Percentiles rank a stretch among this genome's conserved stretches.
phyloP scores from a whole-genome alignment of 2,888 invertebrate species.

The Iphiclides podalirius region DNA sequence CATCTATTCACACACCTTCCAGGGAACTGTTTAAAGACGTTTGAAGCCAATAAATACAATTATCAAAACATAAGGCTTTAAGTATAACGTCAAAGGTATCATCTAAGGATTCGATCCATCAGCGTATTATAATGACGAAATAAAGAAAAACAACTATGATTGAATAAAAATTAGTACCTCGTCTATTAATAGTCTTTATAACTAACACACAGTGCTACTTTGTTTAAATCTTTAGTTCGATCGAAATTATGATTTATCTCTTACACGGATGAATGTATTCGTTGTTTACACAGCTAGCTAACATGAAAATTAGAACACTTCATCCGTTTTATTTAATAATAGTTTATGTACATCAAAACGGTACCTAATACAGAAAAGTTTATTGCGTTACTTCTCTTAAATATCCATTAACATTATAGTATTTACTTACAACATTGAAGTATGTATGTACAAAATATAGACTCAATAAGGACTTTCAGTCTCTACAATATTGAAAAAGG shows the following conservation, averaged over 20 bases:
- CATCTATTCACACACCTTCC: slow-evolving; percentile 82
- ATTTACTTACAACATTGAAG: slow-evolving; percentile 75
- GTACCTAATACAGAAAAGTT: slow-evolving; percentile 72
- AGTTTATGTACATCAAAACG: slow-evolving; percentile 61
- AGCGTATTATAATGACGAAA: slow-evolving; percentile 9
- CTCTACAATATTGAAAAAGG: slow-evolving; percentile 60
- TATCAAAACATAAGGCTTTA: slow-evolving; percentile 14
- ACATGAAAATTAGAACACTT: slow-evolving; percentile 46
- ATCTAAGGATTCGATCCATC: slow-evolving; percentile 13
- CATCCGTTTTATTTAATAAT: slow-evolving; percentile 37
- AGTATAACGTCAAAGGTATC: slow-evolving; percentile 8
- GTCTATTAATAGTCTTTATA: slow-evolving; percentile 26
- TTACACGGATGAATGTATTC: slow-evolving; percentile 35
- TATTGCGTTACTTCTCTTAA: slow-evolving; percentile 74
- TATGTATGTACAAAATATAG: slow-evolving; percentile 76
- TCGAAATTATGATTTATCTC: slow-evolving; percentile 27
- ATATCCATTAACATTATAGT: slow-evolving; percentile 65
- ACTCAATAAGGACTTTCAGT: slow-evolving; percentile 79
- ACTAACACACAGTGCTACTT: slow-evolving; percentile 36
- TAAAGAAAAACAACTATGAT: slow-evolving; percentile 10
- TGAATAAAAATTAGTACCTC: slow-evolving; percentile 7
- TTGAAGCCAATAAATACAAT: slow-evolving; percentile 50
- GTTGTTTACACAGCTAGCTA: slow-evolving; percentile 52
- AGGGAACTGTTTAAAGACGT: slow-evolving; percentile 63
- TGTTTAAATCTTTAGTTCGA: slow-evolving; percentile 21